Evolutionary conservation across 92 coral and sea anemone species (phyloP).

Genomic region (Umimayanthus kanabou): DNA sequence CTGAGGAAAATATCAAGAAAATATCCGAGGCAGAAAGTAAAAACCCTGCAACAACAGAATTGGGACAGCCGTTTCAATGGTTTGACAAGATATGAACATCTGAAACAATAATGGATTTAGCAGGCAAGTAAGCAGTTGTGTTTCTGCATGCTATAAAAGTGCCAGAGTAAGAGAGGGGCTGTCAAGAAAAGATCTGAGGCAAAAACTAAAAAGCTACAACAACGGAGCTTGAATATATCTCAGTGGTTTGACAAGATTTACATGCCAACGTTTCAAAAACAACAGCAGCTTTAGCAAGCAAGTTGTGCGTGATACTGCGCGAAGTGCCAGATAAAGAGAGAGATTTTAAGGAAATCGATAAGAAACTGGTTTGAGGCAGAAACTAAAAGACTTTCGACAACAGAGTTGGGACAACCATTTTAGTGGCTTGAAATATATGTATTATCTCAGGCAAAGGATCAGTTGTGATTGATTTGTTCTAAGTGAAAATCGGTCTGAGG

Average conservation of each 20-base stretch:
- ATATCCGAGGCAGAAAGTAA: background rate
- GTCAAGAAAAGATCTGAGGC: background rate
- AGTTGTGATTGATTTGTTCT: too few species aligned
- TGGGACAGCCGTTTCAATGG: conserved; percentile 23
- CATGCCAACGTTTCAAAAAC: too few species aligned
- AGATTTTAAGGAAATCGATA: conserved; percentile 6
- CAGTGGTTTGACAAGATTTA: too few species aligned
- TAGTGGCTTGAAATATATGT: conserved; percentile 19
- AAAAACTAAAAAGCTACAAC: background rate
- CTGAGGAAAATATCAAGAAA: background rate
- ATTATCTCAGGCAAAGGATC: too few species aligned
- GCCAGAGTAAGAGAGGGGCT: conserved; percentile 31
- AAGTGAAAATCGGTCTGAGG: too few species aligned
- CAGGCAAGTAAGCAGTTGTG: conserved; percentile 41
- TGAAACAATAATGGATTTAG: too few species aligned
- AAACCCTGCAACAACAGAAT: background rate
- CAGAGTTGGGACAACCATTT: background rate
- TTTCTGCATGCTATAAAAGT: conserved; percentile 35
- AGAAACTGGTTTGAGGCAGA: background rate
- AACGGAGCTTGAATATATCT: too few species aligned
- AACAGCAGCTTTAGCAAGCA: too few species aligned
- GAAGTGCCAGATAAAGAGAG: conserved; percentile 35
- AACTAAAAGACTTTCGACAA: background rate
- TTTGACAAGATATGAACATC: conserved; percentile 17
- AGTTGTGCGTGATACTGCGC: too few species aligned